Conservation (phyloP, 2,888 invertebrate species). For the Tridacna crocea region DNA sequence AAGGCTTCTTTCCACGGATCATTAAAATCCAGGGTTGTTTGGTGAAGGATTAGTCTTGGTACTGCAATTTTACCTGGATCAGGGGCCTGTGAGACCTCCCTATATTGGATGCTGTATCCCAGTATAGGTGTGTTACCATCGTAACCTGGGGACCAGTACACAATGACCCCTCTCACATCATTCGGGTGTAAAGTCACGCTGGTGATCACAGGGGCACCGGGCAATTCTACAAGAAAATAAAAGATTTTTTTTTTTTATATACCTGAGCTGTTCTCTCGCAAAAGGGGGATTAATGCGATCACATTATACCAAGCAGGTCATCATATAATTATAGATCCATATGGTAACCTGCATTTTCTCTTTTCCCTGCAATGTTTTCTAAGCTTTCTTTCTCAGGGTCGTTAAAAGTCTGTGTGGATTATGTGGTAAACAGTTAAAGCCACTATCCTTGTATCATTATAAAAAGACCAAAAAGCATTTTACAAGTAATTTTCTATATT, state of each 20-base stretch:
- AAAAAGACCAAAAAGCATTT: too few relatives aligned
- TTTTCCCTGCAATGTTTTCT: too few relatives aligned
- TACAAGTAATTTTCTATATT: too few relatives aligned
- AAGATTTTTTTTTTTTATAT: not conserved
- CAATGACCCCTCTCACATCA: constrained; percentile 92
- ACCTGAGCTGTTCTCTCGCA: not conserved
- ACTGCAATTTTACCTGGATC: constrained; percentile 1
- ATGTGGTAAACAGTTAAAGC: too few relatives aligned
- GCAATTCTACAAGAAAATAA: constrained; percentile 88
- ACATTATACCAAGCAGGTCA: too few relatives aligned
- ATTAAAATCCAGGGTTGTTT: not conserved
- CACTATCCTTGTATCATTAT: too few relatives aligned
- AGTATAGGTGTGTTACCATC: constrained; percentile 98
- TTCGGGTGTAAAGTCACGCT: constrained; percentile 92
- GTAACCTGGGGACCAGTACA: constrained; percentile 97
- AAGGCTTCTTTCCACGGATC: not conserved
- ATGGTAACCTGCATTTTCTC: too few relatives aligned
- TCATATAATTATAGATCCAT: too few relatives aligned
- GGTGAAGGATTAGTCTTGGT: not conserved
- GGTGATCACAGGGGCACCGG: constrained; percentile 95
- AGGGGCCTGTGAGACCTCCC: constrained; percentile 56
- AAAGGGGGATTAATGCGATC: too few relatives aligned
- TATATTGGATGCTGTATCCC: constrained; percentile 94
- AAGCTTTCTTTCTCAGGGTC: too few relatives aligned
- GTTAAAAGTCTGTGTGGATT: too few relatives aligned